phyloP scores from a whole-genome alignment of 37 sponge, comb jelly and placozoan genomes.

The Geodia barretti region DNA sequence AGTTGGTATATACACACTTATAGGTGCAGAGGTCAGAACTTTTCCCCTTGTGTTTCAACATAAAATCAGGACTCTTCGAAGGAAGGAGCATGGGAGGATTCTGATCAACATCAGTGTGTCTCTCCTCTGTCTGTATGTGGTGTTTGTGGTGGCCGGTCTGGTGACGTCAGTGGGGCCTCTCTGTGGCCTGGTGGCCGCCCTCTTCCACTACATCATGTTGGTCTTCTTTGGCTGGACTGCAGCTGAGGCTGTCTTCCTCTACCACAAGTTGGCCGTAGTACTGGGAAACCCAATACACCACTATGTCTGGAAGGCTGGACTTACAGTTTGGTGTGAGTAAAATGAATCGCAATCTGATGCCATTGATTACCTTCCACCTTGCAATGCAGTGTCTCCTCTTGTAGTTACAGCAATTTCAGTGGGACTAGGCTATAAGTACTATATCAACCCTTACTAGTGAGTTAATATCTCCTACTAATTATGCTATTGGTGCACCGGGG shows the following conservation, averaged over 20 bases:
- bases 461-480: background rate
- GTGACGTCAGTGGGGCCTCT: slow-evolving; percentile 6
- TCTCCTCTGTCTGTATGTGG: slow-evolving; percentile 42
- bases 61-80: slow-evolving; percentile 12
- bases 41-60: background rate
- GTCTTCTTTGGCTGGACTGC: slow-evolving; percentile 46
- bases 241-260: slow-evolving; percentile 35
- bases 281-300: background rate
- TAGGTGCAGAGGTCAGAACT: background rate
- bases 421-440: slow-evolving; percentile 41
- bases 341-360: background rate
- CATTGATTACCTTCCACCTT: background rate
- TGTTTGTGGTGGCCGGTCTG: slow-evolving; percentile 24
- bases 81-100: background rate
- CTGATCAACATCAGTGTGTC: slow-evolving; percentile 39
- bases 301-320: background rate
- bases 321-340: slow-evolving; percentile 27
- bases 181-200: slow-evolving; percentile 40
- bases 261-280: slow-evolving; percentile 15
- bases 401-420: slow-evolving; percentile 33
- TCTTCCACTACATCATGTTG: slow-evolving; percentile 50
- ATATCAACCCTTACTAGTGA: slow-evolving; percentile 25
- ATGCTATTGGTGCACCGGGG: background rate
- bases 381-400: slow-evolving; percentile 23
- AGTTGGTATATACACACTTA: background rate